phyloP scores from a whole-genome alignment of 1,140 invertebrate species.

The Episyrphus balteatus region DNA sequence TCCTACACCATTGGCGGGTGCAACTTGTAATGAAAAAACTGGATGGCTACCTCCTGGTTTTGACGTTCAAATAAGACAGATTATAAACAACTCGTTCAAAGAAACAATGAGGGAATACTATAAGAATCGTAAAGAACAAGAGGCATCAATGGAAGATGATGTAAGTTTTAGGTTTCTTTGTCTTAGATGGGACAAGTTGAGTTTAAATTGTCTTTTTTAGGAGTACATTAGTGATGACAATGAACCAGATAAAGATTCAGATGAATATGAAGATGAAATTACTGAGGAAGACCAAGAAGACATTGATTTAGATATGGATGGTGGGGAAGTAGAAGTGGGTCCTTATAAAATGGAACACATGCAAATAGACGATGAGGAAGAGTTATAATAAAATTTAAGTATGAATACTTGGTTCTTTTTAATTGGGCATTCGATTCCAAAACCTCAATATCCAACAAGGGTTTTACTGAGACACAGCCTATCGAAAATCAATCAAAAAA shows the following conservation, averaged over 20 bases:
- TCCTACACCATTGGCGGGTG: conserved; percentile 48
- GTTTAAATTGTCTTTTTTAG: not conserved
- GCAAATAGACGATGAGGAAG: not conserved
- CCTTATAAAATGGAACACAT: conserved; percentile 1
- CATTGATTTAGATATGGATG: not conserved
- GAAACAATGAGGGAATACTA: conserved; percentile 42
- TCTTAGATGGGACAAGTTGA: not conserved
- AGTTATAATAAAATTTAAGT: not conserved
- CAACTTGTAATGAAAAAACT: conserved; percentile 55
- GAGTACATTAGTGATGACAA: conserved; percentile 19
- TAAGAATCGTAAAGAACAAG: conserved; percentile 17
- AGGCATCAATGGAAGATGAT: conserved; percentile 5
- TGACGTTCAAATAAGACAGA: conserved; percentile 53
- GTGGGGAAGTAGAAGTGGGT: not conserved
- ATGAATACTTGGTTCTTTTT: too few relatives aligned
- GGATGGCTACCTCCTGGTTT: conserved; percentile 65
- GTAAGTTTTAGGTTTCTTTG: not conserved
- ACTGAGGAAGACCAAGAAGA: conserved; percentile 11
- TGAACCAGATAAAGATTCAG: conserved; percentile 17
- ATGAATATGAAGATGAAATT: conserved; percentile 13
- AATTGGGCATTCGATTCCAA: too few relatives aligned
- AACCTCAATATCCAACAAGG: too few relatives aligned
- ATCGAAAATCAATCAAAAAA: too few relatives aligned
- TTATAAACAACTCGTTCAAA: conserved; percentile 50
- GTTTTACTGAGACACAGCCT: too few relatives aligned